Evolutionary conservation across 2,113 vertebrate genomes (phyloP), one percentile per base, ranked within the genome.

Genomic region (Ploceus nigricollis): DNA sequence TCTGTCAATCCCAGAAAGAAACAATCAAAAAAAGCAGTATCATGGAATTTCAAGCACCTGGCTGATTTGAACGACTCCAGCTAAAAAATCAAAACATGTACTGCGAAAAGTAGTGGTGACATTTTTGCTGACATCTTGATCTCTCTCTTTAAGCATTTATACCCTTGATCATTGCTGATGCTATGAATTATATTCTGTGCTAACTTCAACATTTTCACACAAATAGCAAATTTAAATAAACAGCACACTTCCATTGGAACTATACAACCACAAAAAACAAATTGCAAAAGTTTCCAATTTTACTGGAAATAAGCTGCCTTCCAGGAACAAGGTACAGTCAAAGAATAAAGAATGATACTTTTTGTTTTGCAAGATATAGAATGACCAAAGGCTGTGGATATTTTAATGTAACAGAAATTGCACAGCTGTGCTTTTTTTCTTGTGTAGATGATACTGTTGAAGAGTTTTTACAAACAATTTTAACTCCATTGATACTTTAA

Each of bases 81-180:
- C 63, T 93, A 69, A 85, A 85, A 91, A 90, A 92, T 85, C 82
- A 90, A 95, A 96, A 96, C 64, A 63, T 58, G 85, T 85, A 93
- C 87, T 96, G 87, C 22, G 4, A 91, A 97, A 96, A 94, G 33
- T 31, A 86, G 51, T 73, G 82, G 54, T 90, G 94, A 93, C 91
- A 90, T 96, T 97, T 96, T 94, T 97, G 94, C 90, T 96, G 94
- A 96, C 91, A 96, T 91, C 85, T 54, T 93, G 87, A 95, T 96
- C 90, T 90, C 75, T 87, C 65, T 83, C 68, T 90, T 80, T 91
- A 54, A 82, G 78, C 75, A 56, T 88, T 97, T 94, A 92, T 90
- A 80, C 75, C 79, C 79, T 90, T 93, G 75, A 83, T 96, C 90
- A 86, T 85, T 96, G 75, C 87, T 90, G 87, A 93, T 95, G 88